Base-by-base conservation (phyloP, 1,140 invertebrate species). In the Apolygus lucorum region DNA sequence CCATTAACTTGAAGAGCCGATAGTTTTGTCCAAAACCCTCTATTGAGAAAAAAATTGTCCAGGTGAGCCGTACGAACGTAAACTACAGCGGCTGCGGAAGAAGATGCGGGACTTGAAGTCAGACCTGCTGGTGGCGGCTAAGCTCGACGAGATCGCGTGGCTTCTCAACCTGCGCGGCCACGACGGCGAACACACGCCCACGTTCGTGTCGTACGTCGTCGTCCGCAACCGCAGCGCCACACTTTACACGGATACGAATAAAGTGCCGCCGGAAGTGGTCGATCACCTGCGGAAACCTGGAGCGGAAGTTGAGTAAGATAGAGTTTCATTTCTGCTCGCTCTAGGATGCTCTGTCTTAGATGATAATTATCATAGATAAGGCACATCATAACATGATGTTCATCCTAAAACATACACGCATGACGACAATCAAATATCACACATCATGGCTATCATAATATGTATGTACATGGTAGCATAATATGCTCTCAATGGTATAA, bases 81-180 rank as follows among this genome's bases (percentile, higher is more conserved):
- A 85, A 74, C 67, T 86, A 2, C 63, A 67, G n/a, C 76, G 80
- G 59, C 75, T 85, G 13, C 74, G 82, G 14, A 70, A 76, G 63
- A 79, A 81, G 69, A 79, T 87, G 78, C 74, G 75, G 17, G 74
- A 83, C 1, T 77, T 81, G 52, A 75, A 77, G 8, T 79, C 79
- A 11, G 79, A 82, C 72, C 76, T 81, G 2, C 74, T 85, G 62
- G 78, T 87, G 28, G 76, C 88, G 2, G 83, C 85, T 1, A 83
- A 84, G 17, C 74, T 88, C 59, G 86, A 87, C 75, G 86, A 88
- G 77, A 81, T 86, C 52, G 86, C 87, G 2, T 87, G 87, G 87
- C 74, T 89, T 28, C 80, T 90, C 54, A 90, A 91, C 78, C 76
- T 90, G 22, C 78, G 89, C 49, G 88, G 88, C 14, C 78, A 79